These are phyloP conservation scores for Callaeas wilsoni DNA, from an alignment of 2,113 vertebrate species.

Conservation along the genomic window DNA sequence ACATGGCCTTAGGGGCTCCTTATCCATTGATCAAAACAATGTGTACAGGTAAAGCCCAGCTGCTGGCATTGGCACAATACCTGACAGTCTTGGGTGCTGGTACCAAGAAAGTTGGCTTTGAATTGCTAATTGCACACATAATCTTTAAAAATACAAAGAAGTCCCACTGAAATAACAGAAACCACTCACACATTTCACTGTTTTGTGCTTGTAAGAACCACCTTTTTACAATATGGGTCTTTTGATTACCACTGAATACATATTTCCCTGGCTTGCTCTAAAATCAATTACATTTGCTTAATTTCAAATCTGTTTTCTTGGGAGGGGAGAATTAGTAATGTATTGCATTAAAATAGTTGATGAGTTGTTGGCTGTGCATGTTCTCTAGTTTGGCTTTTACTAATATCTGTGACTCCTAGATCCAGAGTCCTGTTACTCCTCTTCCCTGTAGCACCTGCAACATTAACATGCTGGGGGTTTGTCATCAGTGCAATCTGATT, in stretches of 20 bases:
- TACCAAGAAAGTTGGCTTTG: not conserved
- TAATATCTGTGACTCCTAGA: not conserved
- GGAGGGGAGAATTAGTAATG: not conserved
- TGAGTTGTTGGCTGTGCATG: not conserved
- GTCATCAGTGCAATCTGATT: not conserved
- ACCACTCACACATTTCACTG: not conserved
- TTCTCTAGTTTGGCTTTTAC: not conserved
- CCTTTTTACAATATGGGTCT: not conserved
- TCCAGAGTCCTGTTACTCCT: not conserved
- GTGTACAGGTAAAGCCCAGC: not conserved
- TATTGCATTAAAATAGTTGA: not conserved
- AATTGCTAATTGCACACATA: not conserved
- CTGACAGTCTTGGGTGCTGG: not conserved
- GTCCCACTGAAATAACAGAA: not conserved
- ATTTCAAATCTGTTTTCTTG: not conserved
- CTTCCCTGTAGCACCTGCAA: not conserved
- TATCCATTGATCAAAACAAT: not conserved
- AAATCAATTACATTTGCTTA: not conserved
- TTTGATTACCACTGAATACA: not conserved
- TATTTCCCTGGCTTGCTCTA: not conserved
- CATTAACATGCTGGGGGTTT: rapidly evolving
- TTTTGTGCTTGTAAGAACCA: not conserved
- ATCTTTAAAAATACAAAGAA: not conserved
- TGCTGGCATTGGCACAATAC: not conserved
- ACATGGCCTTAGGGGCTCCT: not conserved